Evolutionary conservation across 2,888 invertebrate species (phyloP).

Genomic region (Hemicrepidius hirtus): DNA sequence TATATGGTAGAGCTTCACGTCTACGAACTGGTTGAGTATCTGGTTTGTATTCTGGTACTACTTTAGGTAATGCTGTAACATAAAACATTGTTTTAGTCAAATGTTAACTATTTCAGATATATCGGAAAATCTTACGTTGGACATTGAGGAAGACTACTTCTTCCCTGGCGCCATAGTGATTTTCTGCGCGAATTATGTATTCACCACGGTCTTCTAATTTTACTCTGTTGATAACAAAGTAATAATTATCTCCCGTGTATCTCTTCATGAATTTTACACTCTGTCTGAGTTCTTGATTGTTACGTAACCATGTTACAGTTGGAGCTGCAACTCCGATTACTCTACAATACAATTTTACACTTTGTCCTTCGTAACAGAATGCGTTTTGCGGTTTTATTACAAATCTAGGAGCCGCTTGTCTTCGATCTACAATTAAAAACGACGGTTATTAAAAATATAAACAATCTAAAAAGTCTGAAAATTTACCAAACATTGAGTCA

Average conservation of each 20-base stretch:
- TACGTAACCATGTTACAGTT: constrained; percentile 96
- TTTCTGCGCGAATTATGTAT: constrained; percentile 97
- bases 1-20: constrained; percentile 88
- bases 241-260: constrained; percentile 96
- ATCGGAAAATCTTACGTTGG: constrained; percentile 81
- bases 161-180: constrained; percentile 96
- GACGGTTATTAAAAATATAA: constrained; percentile 27
- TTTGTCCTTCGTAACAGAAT: constrained; percentile 97
- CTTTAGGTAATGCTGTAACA: constrained; percentile 82
- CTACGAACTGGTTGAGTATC: constrained; percentile 83
- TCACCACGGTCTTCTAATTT: constrained; percentile 97
- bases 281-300: constrained; percentile 94
- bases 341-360: constrained; percentile 97
- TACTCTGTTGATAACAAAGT: constrained; percentile 97
- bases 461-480: constrained; percentile 31
- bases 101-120: too few relatives aligned
- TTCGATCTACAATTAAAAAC: constrained; percentile 80
- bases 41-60: constrained; percentile 80
- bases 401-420: constrained; percentile 98
- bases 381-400: constrained; percentile 97
- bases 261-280: constrained; percentile 99
- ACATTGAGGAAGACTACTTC: constrained; percentile 98
- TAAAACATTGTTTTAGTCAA: too few relatives aligned
- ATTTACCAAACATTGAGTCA: constrained; percentile 92
- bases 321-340: constrained; percentile 96